Base-by-base conservation (phyloP, 2,797 vertebrate species). In the Caiman crocodilus region DNA sequence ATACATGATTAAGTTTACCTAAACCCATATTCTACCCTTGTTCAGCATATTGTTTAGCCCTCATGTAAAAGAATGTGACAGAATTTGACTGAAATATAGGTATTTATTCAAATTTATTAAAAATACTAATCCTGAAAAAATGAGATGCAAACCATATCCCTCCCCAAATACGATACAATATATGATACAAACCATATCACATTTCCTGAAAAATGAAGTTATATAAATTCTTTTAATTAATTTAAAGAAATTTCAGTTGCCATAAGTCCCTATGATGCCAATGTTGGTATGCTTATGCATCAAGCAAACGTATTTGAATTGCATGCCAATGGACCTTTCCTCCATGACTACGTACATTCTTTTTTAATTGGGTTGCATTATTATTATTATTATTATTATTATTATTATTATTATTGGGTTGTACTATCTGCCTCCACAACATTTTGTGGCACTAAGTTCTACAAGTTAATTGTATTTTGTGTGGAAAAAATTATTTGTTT, bases 181-280 rank as follows among this genome's bases (percentile, higher is more conserved):
- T 32, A 59, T 10, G 1, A 71, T 2, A 2, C 6, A 14, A 58
- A 30, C 0, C 42, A 50, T 50, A 50, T 10, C 5, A 21, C 1
- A 32, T 2, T 32, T 16, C 32, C 74, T 87, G 12, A 64, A 90
- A 82, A 58, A n/a, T 14, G 9, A 87, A 85, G 76, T 59, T 15
- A 55, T 58, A 30, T 12, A 73, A 78, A 50, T 0, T 0, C 14
- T 81, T 85, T 1, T 76, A 79, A 74, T 42, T 60, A 26, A 78
- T n/a, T 0, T 42, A 21, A 3, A 64, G 4, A n/a, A 60, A 50
- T 50, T 50, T 50, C 42, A 50, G 9, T 50, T 50, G 7, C 56
- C 32, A 6, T 26, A 60, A 21, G 57, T 76, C 30, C 61, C 83
- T 17, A 1, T n/a, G 10, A 2, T 78, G 86, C 4, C 67, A 23